phyloP scores from a whole-genome alignment of 2,888 invertebrate genomes.

The Protophormia terraenovae region DNA sequence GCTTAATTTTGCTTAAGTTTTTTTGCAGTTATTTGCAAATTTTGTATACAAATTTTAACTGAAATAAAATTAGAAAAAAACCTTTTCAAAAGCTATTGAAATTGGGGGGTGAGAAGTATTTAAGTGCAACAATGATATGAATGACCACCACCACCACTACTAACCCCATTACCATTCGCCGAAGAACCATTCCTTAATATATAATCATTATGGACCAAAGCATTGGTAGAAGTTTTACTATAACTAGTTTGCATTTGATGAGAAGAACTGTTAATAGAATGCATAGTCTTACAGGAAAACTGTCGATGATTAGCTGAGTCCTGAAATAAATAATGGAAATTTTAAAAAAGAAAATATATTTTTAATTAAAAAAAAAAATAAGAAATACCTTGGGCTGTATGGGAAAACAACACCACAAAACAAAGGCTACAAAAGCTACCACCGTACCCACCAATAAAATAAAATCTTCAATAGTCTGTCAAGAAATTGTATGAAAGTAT shows the following conservation, averaged over 20 bases:
- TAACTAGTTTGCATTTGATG: constrained; percentile 70
- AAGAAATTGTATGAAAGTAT: neutral
- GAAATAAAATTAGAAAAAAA: constrained; percentile 1
- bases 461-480: constrained; percentile 85
- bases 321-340: constrained; percentile 68
- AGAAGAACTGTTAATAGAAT: constrained; percentile 73
- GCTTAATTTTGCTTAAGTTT: neutral
- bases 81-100: neutral
- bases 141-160: constrained; percentile 59
- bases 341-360: too few relatives aligned
- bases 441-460: constrained; percentile 84
- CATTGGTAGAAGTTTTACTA: constrained; percentile 76
- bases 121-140: constrained; percentile 81
- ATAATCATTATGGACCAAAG: constrained; percentile 78
- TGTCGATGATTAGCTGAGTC: constrained; percentile 80
- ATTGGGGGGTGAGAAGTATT: constrained; percentile 16
- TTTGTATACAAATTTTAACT: constrained; percentile 5
- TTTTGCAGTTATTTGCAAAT: neutral
- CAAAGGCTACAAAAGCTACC: constrained; percentile 85
- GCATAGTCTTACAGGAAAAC: constrained; percentile 79
- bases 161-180: neutral
- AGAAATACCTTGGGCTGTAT: constrained; percentile 82
- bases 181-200: constrained; percentile 74
- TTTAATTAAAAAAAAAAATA: too few relatives aligned
- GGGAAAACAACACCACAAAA: constrained; percentile 86